Evolutionary conservation across 2,888 invertebrate species (phyloP).

Genomic region (Rotaria magnacalcarata): DNA sequence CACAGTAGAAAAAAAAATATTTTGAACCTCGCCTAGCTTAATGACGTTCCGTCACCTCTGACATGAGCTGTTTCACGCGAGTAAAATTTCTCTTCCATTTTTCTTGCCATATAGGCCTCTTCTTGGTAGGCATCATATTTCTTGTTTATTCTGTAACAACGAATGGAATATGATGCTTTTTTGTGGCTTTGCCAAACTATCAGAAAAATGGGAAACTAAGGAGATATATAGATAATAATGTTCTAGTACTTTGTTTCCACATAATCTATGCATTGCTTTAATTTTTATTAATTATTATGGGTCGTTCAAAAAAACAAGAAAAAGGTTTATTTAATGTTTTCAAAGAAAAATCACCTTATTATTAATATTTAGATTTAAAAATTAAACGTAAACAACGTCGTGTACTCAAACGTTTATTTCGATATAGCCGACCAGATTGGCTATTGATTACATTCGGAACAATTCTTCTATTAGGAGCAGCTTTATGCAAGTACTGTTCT

Average conservation of each 20-base stretch:
- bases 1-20: too few relatives aligned
- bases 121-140: background rate
- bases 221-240: background rate
- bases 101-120: background rate
- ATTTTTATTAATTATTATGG: background rate
- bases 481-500: slow-evolving; percentile 49
- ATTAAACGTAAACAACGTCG: slow-evolving; percentile 40
- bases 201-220: background rate
- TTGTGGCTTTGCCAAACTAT: background rate
- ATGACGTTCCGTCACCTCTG: too few relatives aligned
- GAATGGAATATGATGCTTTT: background rate
- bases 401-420: slow-evolving; percentile 49
- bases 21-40: too few relatives aligned
- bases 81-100: background rate
- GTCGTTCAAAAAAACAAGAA: background rate
- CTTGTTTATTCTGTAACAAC: background rate
- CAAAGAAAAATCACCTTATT: background rate
- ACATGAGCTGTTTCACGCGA: too few relatives aligned
- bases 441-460: slow-evolving; percentile 49
- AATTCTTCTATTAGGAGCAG: slow-evolving; percentile 49
- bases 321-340: background rate
- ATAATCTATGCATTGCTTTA: background rate
- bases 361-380: background rate
- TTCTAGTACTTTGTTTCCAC: background rate
- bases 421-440: slow-evolving; percentile 50